A percentile compares a stretch with the other conserved stretches of the same genome.
phyloP scores from a whole-genome alignment of 2,113 vertebrate genomes.

The Myiozetetes cayanensis region DNA sequence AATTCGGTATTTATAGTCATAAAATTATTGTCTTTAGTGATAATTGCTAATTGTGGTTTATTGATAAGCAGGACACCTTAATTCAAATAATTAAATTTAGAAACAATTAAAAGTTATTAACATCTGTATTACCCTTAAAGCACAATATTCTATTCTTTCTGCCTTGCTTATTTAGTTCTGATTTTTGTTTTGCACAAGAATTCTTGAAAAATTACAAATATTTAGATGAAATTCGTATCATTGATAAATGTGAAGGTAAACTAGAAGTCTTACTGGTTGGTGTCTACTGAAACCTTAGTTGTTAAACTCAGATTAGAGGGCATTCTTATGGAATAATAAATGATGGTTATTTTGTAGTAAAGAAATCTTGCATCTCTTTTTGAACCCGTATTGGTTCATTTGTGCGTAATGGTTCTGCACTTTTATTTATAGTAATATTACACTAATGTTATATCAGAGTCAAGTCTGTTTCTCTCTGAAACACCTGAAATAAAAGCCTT shows the following conservation, averaged over 20 bases:
- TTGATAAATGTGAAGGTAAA: slow-evolving; percentile 17
- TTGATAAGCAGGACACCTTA: background rate
- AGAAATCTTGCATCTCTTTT: background rate
- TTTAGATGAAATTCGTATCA: background rate
- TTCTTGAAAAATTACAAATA: background rate
- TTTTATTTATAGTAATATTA: slow-evolving; percentile 19
- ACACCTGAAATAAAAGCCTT: slow-evolving; percentile 14
- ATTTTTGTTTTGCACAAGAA: background rate
- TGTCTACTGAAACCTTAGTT: background rate
- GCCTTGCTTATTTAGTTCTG: background rate
- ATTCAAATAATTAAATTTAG: background rate
- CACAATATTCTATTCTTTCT: background rate
- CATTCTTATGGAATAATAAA: background rate
- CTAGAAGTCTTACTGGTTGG: background rate
- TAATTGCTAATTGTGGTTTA: background rate
- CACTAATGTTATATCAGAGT: background rate
- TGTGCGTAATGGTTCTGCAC: slow-evolving; percentile 1
- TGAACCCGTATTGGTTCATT: background rate
- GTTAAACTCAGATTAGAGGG: background rate
- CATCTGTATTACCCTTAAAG: background rate
- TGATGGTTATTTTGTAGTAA: background rate
- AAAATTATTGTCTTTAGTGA: background rate
- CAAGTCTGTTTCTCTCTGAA: slow-evolving; percentile 16
- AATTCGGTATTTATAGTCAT: background rate
- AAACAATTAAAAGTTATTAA: background rate